These are phyloP conservation scores for Andrena minutula DNA, from an alignment of 2,888 invertebrate genomes.

Conservation along the genomic window DNA sequence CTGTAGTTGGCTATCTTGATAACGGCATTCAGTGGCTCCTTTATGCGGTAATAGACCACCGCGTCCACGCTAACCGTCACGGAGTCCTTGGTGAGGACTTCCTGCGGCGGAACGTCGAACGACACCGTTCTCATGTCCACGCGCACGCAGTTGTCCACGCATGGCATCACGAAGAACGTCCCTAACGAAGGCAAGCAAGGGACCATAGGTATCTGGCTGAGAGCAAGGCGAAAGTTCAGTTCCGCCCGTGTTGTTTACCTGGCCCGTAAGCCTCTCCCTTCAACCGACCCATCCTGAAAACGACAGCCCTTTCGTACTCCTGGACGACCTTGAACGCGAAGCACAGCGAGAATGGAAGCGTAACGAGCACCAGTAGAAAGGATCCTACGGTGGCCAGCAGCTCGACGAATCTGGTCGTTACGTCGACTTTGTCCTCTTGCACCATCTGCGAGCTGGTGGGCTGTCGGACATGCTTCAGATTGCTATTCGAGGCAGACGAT, in stretches of 20 bases:
- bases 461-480: not conserved
- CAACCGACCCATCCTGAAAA: constrained; percentile 94
- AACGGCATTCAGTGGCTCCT: constrained; percentile 92
- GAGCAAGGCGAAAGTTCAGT: not conserved
- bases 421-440: constrained; percentile 44
- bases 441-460: not conserved
- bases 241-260: constrained; percentile 78
- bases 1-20: constrained; percentile 91
- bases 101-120: constrained; percentile 98
- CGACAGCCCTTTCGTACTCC: constrained; percentile 95
- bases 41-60: constrained; percentile 93
- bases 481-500: not conserved
- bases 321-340: constrained; percentile 95
- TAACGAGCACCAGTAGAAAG: constrained; percentile 90
- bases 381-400: constrained; percentile 90
- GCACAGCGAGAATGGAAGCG: constrained; percentile 93
- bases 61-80: constrained; percentile 98
- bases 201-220: not conserved
- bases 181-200: constrained; percentile 85
- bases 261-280: constrained; percentile 73
- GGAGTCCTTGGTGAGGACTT: constrained; percentile 97
- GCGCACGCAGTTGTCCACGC: constrained; percentile 96
- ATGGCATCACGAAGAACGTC: constrained; percentile 97
- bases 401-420: constrained; percentile 90
- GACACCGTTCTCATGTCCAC: constrained; percentile 97